A percentile compares a stretch with the other conserved stretches of the same genome.
phyloP scores from a whole-genome alignment of 2,797 vertebrate genomes.

The Pangasius krempfi region DNA sequence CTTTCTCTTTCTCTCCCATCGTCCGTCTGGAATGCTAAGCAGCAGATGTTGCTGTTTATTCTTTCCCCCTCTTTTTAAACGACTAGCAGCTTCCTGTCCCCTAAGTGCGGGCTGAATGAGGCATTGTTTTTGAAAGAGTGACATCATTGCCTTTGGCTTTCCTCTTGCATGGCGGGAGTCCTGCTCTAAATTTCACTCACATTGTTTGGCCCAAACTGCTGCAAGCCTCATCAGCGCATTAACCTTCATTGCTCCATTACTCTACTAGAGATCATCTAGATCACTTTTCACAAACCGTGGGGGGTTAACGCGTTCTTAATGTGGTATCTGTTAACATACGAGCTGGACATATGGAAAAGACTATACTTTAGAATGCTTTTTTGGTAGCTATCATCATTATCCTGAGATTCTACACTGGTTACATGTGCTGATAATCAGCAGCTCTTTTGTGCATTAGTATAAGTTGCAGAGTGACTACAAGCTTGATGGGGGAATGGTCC shows the following conservation, averaged over 20 bases:
- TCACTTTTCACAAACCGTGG: constrained; percentile 11
- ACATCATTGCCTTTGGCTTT: constrained; percentile 80
- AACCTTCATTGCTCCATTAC: constrained; percentile 44
- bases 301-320: constrained; percentile 38
- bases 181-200: constrained; percentile 53
- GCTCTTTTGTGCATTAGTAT: constrained; percentile 18
- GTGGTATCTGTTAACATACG: constrained; percentile 14
- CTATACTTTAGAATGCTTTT: constrained; percentile 35
- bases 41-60: constrained; percentile 78
- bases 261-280: constrained; percentile 20
- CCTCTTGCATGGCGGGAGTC: constrained; percentile 71
- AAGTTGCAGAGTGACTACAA: constrained; percentile 33
- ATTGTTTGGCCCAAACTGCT: constrained; percentile 41
- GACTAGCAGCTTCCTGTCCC: constrained; percentile 77
- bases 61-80: constrained; percentile 64
- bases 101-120: constrained; percentile 75
- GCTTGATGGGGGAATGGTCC: constrained; percentile 9
- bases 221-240: constrained; percentile 41
- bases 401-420: constrained; percentile 13
- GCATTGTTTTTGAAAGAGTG: constrained; percentile 79
- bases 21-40: constrained; percentile 55
- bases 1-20: constrained; percentile 30
- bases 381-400: constrained; percentile 40
- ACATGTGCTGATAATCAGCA: constrained; percentile 46
- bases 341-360: constrained; percentile 24